Conservation (phyloP, 2,113 vertebrate species). For the Rhinoderma darwinii region DNA sequence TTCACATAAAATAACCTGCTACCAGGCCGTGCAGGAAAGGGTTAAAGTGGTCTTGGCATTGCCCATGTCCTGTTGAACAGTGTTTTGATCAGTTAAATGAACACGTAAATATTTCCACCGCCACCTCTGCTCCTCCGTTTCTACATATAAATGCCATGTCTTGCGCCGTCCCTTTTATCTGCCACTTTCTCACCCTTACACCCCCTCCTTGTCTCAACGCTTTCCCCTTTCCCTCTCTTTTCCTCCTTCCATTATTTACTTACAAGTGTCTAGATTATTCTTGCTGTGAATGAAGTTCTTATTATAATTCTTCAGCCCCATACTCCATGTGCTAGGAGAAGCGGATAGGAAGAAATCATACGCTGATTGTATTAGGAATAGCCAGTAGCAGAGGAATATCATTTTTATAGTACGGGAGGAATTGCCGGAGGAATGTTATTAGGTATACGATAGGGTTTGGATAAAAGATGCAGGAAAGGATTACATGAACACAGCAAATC, state of each 20-base stretch:
- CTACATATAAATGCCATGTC: conserved; percentile 42
- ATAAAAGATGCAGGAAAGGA: not conserved
- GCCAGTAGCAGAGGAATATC: not conserved
- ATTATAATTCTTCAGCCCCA: not conserved
- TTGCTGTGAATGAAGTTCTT: not conserved
- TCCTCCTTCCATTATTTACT: not conserved
- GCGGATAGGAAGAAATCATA: not conserved
- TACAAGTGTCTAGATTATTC: not conserved
- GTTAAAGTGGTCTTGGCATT: conserved; percentile 29
- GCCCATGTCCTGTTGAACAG: not conserved
- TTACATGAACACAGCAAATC: not conserved
- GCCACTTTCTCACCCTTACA: conserved; percentile 45
- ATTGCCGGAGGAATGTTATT: not conserved
- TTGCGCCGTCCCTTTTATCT: conserved; percentile 44
- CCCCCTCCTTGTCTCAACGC: conserved; percentile 20
- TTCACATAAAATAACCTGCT: not conserved
- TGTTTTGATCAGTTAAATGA: conserved; percentile 53
- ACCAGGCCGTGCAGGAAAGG: not conserved
- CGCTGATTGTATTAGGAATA: not conserved
- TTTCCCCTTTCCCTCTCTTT: not conserved
- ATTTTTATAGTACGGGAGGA: not conserved
- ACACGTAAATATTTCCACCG: conserved; percentile 49
- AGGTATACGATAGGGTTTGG: not conserved
- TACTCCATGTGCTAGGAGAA: not conserved
- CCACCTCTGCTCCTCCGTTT: not conserved